These are phyloP conservation scores for Todiramphus chloris DNA, from an alignment of 2,113 vertebrate genomes.

Conservation along the genomic window DNA sequence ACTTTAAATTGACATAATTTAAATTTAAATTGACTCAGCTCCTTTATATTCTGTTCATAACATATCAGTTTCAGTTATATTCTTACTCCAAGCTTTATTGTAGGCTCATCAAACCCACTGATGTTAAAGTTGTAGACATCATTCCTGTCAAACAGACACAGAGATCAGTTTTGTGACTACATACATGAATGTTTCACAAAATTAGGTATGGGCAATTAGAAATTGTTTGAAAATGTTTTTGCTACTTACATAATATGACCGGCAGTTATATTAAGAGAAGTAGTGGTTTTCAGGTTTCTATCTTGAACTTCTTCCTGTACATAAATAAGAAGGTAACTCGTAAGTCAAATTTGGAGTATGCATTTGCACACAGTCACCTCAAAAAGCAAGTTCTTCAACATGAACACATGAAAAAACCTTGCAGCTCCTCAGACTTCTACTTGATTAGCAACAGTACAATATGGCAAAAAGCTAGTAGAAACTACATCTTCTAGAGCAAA, in stretches of 20 bases:
- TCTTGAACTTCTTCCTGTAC: slow-evolving; percentile 60
- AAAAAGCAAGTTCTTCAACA: background rate
- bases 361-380: background rate
- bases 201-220: background rate
- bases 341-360: background rate
- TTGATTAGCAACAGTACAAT: background rate
- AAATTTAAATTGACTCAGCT: background rate
- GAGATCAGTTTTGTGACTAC: background rate
- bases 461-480: background rate
- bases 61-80: background rate
- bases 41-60: background rate
- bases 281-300: slow-evolving; percentile 59
- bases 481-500: background rate
- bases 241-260: slow-evolving; percentile 65
- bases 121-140: slow-evolving; percentile 79
- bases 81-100: slow-evolving; percentile 82
- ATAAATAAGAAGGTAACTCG: background rate
- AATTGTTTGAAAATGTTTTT: background rate
- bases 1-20: background rate
- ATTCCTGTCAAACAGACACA: slow-evolving; percentile 66
- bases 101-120: slow-evolving; percentile 73
- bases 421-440: background rate
- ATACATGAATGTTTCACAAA: background rate
- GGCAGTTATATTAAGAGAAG: slow-evolving; percentile 54
- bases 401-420: background rate